Percentiles rank a stretch among this genome's conserved stretches.
phyloP scores from a whole-genome alignment of 2,888 invertebrate species.

The Chalcis sispes region DNA sequence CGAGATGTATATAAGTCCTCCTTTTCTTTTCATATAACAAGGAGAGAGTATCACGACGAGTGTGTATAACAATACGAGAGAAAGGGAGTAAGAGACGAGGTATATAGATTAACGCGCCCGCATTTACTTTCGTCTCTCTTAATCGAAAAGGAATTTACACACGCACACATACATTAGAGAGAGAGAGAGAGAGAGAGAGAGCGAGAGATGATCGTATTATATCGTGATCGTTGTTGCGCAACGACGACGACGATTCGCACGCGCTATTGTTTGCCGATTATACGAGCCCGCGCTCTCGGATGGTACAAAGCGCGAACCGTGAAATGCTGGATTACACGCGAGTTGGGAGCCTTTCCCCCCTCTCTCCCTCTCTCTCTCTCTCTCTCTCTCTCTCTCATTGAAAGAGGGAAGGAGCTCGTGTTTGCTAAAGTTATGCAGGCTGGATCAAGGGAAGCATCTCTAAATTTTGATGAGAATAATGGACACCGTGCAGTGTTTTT shows the following conservation, averaged over 20 bases:
- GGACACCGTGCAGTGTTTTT: too few relatives aligned
- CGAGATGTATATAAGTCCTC: not conserved
- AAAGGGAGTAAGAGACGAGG: not conserved
- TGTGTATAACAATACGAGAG: not conserved
- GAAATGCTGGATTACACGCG: slow-evolving; percentile 23
- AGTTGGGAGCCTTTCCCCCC: too few relatives aligned
- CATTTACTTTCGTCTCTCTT: slow-evolving; percentile 1
- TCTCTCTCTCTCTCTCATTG: too few relatives aligned
- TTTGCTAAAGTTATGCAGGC: too few relatives aligned
- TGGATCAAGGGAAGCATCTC: too few relatives aligned
- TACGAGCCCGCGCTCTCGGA: not conserved
- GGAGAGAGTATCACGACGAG: too few relatives aligned
- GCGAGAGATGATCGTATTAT: too few relatives aligned
- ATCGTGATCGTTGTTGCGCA: slow-evolving; percentile 23
- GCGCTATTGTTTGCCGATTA: slow-evolving; percentile 6
- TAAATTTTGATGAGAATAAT: too few relatives aligned
- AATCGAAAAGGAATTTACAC: slow-evolving; percentile 52
- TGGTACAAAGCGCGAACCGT: slow-evolving; percentile 21
- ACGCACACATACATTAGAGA: too few relatives aligned
- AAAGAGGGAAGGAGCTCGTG: too few relatives aligned
- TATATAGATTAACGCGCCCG: slow-evolving; percentile 26
- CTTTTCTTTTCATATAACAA: not conserved
- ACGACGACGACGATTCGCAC: not conserved
- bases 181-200: slow-evolving; percentile 12
- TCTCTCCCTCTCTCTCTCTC: too few relatives aligned